Conservation (phyloP, 2,888 invertebrate species). For the Bellardia bayeri region DNA sequence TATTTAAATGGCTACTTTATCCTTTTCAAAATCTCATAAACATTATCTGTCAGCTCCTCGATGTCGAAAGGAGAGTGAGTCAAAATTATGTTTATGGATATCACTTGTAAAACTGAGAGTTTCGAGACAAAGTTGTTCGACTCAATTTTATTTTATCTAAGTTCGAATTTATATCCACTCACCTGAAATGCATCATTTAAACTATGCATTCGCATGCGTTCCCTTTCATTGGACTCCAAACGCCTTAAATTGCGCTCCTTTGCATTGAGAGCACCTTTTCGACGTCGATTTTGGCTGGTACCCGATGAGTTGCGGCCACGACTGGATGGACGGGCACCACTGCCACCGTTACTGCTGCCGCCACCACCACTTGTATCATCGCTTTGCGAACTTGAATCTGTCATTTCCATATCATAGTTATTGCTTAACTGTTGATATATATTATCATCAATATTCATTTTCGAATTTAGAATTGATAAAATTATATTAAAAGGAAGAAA, state of each 20-base stretch:
- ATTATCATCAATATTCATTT: background rate
- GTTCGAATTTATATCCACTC: conserved; percentile 70
- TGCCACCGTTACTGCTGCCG: conserved; percentile 83
- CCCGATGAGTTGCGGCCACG: conserved; percentile 79
- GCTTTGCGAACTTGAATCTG: conserved; percentile 84
- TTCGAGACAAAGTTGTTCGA: too few relatives aligned
- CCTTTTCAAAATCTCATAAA: too few relatives aligned
- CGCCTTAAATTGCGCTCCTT: conserved; percentile 93
- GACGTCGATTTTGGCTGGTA: conserved; percentile 85
- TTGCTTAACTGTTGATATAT: conserved; percentile 79
- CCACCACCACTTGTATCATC: conserved; percentile 84
- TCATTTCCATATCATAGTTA: conserved; percentile 84
- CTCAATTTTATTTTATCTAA: too few relatives aligned
- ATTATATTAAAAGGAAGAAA: conserved; percentile 3
- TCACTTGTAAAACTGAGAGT: too few relatives aligned
- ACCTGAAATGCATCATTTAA: conserved; percentile 96
- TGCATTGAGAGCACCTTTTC: conserved; percentile 91
- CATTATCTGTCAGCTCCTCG: too few relatives aligned
- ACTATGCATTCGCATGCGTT: conserved; percentile 96
- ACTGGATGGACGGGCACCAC: conserved; percentile 80
- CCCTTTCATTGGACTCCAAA: conserved; percentile 95
- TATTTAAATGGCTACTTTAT: too few relatives aligned
- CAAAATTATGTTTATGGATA: too few relatives aligned
- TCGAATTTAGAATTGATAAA: background rate
- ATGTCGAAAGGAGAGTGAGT: too few relatives aligned